A percentile compares a stretch with the other conserved stretches of the same genome.
phyloP scores from a whole-genome alignment of 2,888 invertebrate genomes.

The Archips xylosteana region DNA sequence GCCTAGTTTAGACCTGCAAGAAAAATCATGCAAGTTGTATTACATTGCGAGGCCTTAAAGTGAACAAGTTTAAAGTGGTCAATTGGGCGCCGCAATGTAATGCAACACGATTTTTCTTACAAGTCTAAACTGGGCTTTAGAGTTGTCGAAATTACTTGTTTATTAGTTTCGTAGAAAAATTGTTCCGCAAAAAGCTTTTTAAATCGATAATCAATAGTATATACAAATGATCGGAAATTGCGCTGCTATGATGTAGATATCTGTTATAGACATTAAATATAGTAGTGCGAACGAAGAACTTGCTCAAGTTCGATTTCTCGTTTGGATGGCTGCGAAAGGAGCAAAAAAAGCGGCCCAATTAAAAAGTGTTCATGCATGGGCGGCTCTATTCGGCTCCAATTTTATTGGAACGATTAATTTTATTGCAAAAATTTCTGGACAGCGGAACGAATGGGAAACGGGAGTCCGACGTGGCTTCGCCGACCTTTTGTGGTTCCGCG shows the following conservation, averaged over 20 bases:
- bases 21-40: too few species aligned
- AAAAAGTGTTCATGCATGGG: slow-evolving; percentile 84
- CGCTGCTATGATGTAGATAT: not conserved
- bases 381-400: slow-evolving; percentile 78
- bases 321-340: slow-evolving; percentile 72
- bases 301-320: slow-evolving; percentile 74
- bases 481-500: slow-evolving; percentile 75
- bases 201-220: too few species aligned
- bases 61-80: too few species aligned
- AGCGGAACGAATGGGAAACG: slow-evolving; percentile 81
- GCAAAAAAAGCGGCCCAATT: slow-evolving; percentile 80
- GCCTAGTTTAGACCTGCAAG: too few species aligned
- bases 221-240: too few species aligned
- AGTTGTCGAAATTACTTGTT: too few species aligned
- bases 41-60: too few species aligned
- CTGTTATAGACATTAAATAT: slow-evolving; percentile 5
- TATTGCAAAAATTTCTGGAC: slow-evolving; percentile 84
- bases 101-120: too few species aligned
- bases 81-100: too few species aligned
- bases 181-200: too few species aligned
- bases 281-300: slow-evolving; percentile 51
- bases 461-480: slow-evolving; percentile 67
- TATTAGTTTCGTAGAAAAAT: too few species aligned
- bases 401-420: slow-evolving; percentile 85
- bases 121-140: too few species aligned